Base-by-base conservation (phyloP, 2,797 vertebrate genomes). In the Coregonus sp. region DNA sequence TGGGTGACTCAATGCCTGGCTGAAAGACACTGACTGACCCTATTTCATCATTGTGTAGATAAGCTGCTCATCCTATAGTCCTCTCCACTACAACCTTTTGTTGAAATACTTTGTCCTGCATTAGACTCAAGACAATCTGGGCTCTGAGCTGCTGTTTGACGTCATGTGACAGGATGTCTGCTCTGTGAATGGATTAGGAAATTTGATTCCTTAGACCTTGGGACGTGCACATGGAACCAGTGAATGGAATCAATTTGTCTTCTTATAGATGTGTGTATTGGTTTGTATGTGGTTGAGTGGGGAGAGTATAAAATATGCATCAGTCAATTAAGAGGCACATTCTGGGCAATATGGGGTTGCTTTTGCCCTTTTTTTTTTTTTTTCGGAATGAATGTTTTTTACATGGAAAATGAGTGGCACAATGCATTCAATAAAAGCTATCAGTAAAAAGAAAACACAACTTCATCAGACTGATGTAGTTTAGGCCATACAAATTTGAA, bases 101-200 rank as follows among this genome's bases (percentile, higher is more conserved):
- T 72, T 70, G 2, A 54, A 63, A 11, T 56, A 1, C 18, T 29
- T 54, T 66, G 54, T 72, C 25, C 5, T 37, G 14, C 31, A 47
- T 75, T 37, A 77, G 67, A 29, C 50, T 75, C 4, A 25, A 25
- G 67, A 69, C 29, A 18, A 20, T 35, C 20, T 51, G n/a, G 29
- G 50, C 20, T 18, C 12, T 51, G 74, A 50, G 6, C 35, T 69
- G 12, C 33, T 76, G 74, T 78, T 70, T 75, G 0, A 29, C 31
- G 78, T 84, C 82, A 86, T 76, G 76, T 86, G 82, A 83, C 74
- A 76, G 69, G 76, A 86, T 84, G 73, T 77, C n/a, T 70, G 65
- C 72, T 84, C 70, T 77, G 85, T 82, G 63, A 81, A 61, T 78
- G 47, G 78, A 84, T 76, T 82, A 78, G 69, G 81, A 80, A 56